Conservation (phyloP, 2,888 invertebrate genomes). For the Acanthosepion lycidas region DNA sequence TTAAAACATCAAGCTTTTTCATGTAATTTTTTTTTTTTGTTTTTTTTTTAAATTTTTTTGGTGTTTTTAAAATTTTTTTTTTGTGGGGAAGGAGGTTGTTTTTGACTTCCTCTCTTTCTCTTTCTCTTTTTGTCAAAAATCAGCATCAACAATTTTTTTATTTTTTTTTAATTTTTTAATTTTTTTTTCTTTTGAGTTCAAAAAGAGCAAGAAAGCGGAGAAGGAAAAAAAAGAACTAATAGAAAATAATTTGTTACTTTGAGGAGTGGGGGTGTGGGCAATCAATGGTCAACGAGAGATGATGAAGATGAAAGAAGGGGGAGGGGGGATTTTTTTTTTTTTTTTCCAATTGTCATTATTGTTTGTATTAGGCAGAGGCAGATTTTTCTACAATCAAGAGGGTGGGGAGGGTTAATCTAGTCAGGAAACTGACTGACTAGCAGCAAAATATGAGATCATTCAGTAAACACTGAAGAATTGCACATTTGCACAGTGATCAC, state of each 20-base stretch:
- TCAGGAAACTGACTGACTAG: background rate
- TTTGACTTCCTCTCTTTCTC: background rate
- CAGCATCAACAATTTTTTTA: background rate
- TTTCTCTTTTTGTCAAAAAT: background rate
- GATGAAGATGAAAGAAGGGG: background rate
- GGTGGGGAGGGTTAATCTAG: background rate
- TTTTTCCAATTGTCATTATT: background rate
- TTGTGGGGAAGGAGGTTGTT: background rate
- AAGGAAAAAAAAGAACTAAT: background rate
- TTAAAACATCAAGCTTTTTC: slow-evolving; percentile 42
- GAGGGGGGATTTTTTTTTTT: background rate
- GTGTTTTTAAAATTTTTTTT: background rate
- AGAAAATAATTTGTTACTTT: slow-evolving; percentile 22
- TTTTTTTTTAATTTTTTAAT: too few relatives aligned
- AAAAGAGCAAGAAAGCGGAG: background rate
- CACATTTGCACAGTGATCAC: background rate
- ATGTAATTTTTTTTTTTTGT: background rate
- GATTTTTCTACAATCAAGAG: background rate
- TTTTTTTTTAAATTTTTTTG: background rate
- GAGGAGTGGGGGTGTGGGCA: background rate
- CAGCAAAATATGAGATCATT: slow-evolving; percentile 33
- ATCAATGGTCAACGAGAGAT: background rate
- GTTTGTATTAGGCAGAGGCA: too few relatives aligned
- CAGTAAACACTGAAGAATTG: background rate
- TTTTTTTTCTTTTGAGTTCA: background rate